Base-by-base conservation (phyloP, 2,888 invertebrate species). In the Drosophila seclusa region DNA sequence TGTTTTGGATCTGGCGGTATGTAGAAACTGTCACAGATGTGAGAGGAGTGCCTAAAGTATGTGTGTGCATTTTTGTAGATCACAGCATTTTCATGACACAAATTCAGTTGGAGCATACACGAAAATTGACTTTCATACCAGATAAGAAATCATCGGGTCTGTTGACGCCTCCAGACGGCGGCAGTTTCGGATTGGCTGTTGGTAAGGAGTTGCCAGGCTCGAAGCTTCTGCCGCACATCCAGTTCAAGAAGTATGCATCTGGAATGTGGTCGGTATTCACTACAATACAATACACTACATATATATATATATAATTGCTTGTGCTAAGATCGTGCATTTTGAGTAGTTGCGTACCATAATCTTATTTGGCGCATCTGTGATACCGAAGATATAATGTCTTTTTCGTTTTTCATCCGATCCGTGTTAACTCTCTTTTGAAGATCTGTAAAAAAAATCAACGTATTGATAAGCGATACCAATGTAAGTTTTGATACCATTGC, bases 1-100 rank as follows among this genome's bases (percentile, higher is more conserved):
- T 96, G 96, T 86, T 92, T 93, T 52, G 95, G 95, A 72, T 92
- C 94, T 59, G 93, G 94, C 91, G 95, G 95, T 95, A 66, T 40
- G 52, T 42, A 55, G 16, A 18, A 10, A 24, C 36, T 7, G 16
- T n/a, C n/a, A 31, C 29, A 16, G 24, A 1, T 34, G 21, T 3
- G 42, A 1, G 42, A 7, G 13, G 42, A 16, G 45, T 16, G 4
- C 4, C 45, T 16, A 16, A 45, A 45, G 8, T 40, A 10, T 40
- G 8, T n/a, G 0, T 45, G 42, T 38, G 13, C 53, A 34, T 61
- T 2, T 18, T 55, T 54, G 7, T 73, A 92, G 93, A 93, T 71
- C 90, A 85, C 32, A 90, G 91, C 62, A 85, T 90, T 42, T 90
- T 92, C 70, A 89, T 92, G 71, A 93, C 92, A 48, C 89, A 91